Evolutionary conservation across 2,797 vertebrate species (phyloP), one percentile per base, ranked within the genome.

Genomic region (Bovichtus diacanthus): DNA sequence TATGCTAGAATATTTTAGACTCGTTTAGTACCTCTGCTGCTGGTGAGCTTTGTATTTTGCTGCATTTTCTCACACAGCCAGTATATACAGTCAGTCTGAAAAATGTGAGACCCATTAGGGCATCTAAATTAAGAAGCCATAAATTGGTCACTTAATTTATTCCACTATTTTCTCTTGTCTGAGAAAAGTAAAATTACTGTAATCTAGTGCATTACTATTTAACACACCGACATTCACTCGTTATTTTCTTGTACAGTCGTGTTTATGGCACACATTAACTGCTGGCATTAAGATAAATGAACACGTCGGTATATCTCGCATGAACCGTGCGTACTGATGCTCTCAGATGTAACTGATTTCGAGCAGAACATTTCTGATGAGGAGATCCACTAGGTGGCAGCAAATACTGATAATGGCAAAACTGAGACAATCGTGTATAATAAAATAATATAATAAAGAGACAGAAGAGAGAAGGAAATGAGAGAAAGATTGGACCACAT

Each of bases 301-400:
- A 70, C 31, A 66, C 16, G 47, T n/a, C 56, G 1, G 43, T 43
- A 51, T 78, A 62, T 65, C 55, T 72, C 31, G 5, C 44, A 18
- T 5, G 8, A 54, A 46, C 34, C 51, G 49, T 29, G 25, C n/a
- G 1, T 19, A 5, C 41, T 31, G 56, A 65, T 34, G 36, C 29
- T 43, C 23, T 16, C 21, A 6, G 44, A 15, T 15, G 55, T 41
- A 27, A 74, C 27, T 39, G 36, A 74, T 68, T 68, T 43, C 5
- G 16, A 44, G 25, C 10, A 2, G n/a, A 16, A 39, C 5, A 19
- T 27, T 55, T 41, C 46, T 47, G 6, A 43, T 12, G 2, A 36
- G 23, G 10, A 6, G 0, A 23, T 55, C 90, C 94, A 90, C 90
- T 84, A 92, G 93, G 78, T 85, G 94, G 92, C 89, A 93, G 88